These are phyloP conservation scores for Ormyrus pomaceus DNA, from an alignment of 2,888 invertebrate genomes.

Conservation along the genomic window DNA sequence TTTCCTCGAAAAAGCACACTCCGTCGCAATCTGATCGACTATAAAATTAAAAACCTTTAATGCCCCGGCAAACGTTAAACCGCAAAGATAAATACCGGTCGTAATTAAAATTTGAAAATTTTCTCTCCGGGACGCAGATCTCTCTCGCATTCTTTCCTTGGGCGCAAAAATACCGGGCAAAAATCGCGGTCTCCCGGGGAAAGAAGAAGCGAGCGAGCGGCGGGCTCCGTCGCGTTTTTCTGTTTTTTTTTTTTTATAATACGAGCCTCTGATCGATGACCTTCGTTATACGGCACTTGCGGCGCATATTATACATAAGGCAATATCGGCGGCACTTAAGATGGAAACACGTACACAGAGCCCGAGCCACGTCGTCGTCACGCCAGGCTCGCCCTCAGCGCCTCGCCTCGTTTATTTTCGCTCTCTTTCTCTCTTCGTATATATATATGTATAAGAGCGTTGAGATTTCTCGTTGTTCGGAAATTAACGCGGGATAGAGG, in stretches of 20 bases:
- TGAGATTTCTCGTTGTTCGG: conserved; percentile 47
- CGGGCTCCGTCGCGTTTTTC: too few species aligned
- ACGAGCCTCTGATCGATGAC: conserved; percentile 51
- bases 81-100: too few species aligned
- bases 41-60: too few species aligned
- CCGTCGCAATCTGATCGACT: too few species aligned
- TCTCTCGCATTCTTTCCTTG: too few species aligned
- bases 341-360: conserved; percentile 14
- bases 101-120: too few species aligned
- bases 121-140: too few species aligned
- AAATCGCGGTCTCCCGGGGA: conserved; percentile 14
- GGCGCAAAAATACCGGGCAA: neutral
- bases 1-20: too few species aligned
- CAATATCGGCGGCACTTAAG: conserved; percentile 51
- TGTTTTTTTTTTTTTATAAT: conserved; percentile 20
- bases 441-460: neutral
- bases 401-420: conserved; percentile 50
- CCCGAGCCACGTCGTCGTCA: conserved; percentile 40
- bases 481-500: conserved; percentile 53
- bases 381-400: conserved; percentile 32
- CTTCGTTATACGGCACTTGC: conserved; percentile 54
- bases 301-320: conserved; percentile 51
- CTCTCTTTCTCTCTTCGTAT: neutral
- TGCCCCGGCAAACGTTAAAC: too few species aligned
- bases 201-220: neutral